These are phyloP conservation scores for Megathymus violae DNA, from an alignment of 1,140 invertebrate species.

Conservation along the genomic window DNA sequence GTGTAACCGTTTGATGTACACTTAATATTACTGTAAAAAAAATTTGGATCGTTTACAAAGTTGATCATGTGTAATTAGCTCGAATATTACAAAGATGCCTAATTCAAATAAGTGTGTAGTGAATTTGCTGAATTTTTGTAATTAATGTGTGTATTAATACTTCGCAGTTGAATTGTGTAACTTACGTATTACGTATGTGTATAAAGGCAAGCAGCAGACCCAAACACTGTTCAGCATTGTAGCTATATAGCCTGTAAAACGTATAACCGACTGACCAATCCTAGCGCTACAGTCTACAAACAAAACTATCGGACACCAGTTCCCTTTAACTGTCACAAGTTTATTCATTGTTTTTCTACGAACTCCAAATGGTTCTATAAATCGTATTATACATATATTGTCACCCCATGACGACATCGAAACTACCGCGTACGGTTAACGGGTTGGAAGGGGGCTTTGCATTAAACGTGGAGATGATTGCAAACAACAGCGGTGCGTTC, in stretches of 20 bases:
- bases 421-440: neutral
- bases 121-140: conserved; percentile 25
- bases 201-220: conserved; percentile 23
- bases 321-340: too few relatives aligned
- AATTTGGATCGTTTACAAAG: neutral
- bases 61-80: conserved; percentile 13
- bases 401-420: neutral
- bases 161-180: conserved; percentile 32
- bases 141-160: conserved; percentile 22
- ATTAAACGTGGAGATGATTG: conserved; percentile 53
- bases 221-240: neutral
- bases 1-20: neutral
- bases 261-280: neutral
- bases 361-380: too few relatives aligned
- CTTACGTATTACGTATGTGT: conserved; percentile 7
- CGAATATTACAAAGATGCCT: conserved; percentile 29
- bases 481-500: conserved; percentile 93
- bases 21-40: neutral
- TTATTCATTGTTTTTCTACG: too few relatives aligned
- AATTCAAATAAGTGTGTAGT: conserved; percentile 19
- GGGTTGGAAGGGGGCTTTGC: conserved; percentile 11
- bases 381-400: too few relatives aligned
- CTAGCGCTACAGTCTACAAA: neutral
- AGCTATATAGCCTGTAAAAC: too few relatives aligned
- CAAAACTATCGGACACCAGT: too few relatives aligned